Percentiles rank a stretch among this genome's conserved stretches.
phyloP scores from a whole-genome alignment of 2,888 invertebrate species.

The Orgyia antiqua region DNA sequence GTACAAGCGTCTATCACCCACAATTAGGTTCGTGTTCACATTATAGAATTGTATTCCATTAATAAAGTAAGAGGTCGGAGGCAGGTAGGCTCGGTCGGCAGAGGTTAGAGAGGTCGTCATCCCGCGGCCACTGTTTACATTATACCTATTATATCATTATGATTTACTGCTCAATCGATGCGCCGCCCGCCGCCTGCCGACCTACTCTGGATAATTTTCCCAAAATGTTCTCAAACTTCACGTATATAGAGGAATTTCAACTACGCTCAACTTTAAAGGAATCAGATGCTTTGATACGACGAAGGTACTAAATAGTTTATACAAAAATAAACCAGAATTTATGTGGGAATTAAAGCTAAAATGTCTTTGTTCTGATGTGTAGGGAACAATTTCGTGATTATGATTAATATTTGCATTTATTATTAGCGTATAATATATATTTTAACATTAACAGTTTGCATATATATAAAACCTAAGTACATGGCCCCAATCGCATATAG shows the following conservation, averaged over 20 bases:
- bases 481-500: too few species aligned
- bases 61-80: not conserved
- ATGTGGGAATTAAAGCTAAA: constrained; percentile 12
- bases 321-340: constrained; percentile 25
- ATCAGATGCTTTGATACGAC: constrained; percentile 59
- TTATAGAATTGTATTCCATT: too few species aligned
- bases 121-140: constrained; percentile 59
- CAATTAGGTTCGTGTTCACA: too few species aligned
- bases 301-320: constrained; percentile 26
- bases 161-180: constrained; percentile 73
- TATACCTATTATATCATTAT: constrained; percentile 69
- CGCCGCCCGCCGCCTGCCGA: constrained; percentile 34
- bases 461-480: too few species aligned
- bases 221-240: constrained; percentile 58
- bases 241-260: constrained; percentile 61
- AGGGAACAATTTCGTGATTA: too few species aligned
- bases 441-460: too few species aligned
- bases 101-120: constrained; percentile 22
- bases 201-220: constrained; percentile 51
- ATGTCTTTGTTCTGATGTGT: constrained; percentile 14
- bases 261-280: constrained; percentile 57
- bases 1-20: too few species aligned
- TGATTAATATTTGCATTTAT: too few species aligned
- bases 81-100: constrained; percentile 25
- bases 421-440: too few species aligned